These are phyloP conservation scores for Ia io DNA, from an alignment of 2,113 vertebrate species.

Conservation along the genomic window DNA sequence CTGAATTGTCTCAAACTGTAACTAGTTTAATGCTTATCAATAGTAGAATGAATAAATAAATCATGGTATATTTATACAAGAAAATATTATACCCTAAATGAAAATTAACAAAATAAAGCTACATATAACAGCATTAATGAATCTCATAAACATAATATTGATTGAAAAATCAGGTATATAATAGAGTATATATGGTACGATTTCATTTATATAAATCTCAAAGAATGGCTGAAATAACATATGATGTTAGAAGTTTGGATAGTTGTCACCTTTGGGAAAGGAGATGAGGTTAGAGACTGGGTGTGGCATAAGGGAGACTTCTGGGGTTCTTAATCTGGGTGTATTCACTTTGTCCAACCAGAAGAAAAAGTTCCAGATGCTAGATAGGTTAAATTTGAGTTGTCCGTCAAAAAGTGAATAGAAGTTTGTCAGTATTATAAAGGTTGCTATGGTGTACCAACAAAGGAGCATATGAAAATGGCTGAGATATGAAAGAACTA, in stretches of 20 bases:
- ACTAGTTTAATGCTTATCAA: slow-evolving; percentile 7
- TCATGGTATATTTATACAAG: neutral
- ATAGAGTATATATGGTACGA: neutral
- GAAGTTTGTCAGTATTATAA: neutral
- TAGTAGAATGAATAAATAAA: neutral
- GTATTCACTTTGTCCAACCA: neutral
- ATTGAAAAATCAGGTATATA: neutral
- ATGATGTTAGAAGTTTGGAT: neutral
- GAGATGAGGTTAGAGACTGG: neutral
- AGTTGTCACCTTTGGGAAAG: neutral
- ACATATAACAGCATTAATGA: neutral
- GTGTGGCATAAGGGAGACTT: neutral
- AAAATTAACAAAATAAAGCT: neutral
- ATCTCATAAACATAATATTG: neutral
- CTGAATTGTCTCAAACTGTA: neutral
- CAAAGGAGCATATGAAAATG: neutral
- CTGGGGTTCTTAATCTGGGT: neutral
- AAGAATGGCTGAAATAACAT: neutral
- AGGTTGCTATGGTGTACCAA: neutral
- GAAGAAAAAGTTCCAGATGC: neutral
- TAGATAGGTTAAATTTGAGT: neutral
- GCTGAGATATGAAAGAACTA: neutral
- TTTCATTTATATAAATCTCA: neutral
- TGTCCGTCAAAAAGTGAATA: neutral
- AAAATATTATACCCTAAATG: neutral